Evolutionary conservation across 2,113 vertebrate genomes (phyloP), one percentile per base, ranked within the genome.

Genomic region (Fulica atra): DNA sequence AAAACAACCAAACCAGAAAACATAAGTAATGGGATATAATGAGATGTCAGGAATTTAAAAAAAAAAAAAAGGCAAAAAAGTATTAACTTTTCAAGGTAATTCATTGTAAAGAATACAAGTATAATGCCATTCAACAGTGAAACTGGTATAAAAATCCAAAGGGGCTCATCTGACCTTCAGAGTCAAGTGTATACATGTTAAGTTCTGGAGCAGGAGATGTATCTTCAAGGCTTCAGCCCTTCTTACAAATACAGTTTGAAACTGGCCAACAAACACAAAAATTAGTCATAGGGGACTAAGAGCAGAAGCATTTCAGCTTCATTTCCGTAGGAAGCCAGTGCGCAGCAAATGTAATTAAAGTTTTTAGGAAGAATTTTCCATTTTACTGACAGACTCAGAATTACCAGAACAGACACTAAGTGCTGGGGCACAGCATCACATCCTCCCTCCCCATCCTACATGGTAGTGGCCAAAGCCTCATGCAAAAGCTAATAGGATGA

Each of bases 321-420:
- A 69, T 89, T 93, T 95, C 91, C 5, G 0, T n/a, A 84, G 61
- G 69, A 95, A 95, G 29, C 51, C 48, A 91, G 81, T 48, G 77
- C 68, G 64, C 61, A 84, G 65, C 17, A 95, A 84, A 93, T 44
- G 26, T 44, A 95, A 95, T 95, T 74, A 23, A 92, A 79, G 26
- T 60, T 92, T 64, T 91, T 78, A 53, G 24, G 29, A 78, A 66
- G 56, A 84, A 44, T 86, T 89, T 89, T 29, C 42, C 40, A 64
- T 73, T 81, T 90, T 60, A 56, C 38, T 81, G 71, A 71, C 73
- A 81, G 35, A 42, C 15, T 66, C 60, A 15, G 64, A 93, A 86
- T 46, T 74, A 65, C 28, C 63, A 92, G n/a, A 92, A 80, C 46
- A 84, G 71, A 29, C 33, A n/a, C 1, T 19, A 26, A 66, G 29